Evolutionary conservation across 2,113 vertebrate genomes (phyloP).

Genomic region (Riparia riparia): DNA sequence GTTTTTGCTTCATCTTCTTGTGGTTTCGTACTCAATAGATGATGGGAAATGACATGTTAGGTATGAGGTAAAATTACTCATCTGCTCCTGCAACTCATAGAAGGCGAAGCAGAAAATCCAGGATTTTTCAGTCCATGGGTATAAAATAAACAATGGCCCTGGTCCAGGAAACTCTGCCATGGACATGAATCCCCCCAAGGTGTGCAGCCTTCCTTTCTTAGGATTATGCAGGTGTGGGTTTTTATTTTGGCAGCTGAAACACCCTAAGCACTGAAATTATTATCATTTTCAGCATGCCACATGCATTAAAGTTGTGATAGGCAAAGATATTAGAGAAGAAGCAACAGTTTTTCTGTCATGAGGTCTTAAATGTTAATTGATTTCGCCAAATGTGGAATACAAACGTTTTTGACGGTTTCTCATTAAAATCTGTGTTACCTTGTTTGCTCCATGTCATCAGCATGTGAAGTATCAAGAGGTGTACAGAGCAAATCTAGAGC

Average conservation of each 20-base stretch:
- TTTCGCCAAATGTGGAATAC: not conserved
- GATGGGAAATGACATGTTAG: conserved; percentile 55
- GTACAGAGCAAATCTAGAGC: not conserved
- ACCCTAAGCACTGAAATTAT: not conserved
- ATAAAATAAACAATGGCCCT: conserved; percentile 38
- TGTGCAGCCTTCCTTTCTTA: not conserved
- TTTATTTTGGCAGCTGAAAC: conserved; percentile 42
- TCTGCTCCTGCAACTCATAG: not conserved
- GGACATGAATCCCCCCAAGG: not conserved
- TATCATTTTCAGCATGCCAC: not conserved
- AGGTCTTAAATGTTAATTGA: not conserved
- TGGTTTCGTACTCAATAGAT: not conserved
- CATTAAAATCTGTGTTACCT: not conserved
- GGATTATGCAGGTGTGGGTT: not conserved
- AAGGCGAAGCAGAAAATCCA: conserved; percentile 33
- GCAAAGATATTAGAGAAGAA: not conserved
- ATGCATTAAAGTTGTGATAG: not conserved
- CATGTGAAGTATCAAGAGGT: not conserved
- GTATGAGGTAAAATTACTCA: conserved; percentile 58
- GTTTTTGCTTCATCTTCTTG: conserved; percentile 63
- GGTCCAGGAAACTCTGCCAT: conserved; percentile 36
- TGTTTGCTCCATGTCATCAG: not conserved
- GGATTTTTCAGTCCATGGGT: conserved; percentile 34
- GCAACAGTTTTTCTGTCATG: not conserved
- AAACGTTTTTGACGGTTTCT: not conserved